Percentiles rank a stretch among this genome's conserved stretches.
Evolutionary conservation across 2,797 vertebrate genomes (phyloP).

Genomic region (Anomalospiza imberbis): DNA sequence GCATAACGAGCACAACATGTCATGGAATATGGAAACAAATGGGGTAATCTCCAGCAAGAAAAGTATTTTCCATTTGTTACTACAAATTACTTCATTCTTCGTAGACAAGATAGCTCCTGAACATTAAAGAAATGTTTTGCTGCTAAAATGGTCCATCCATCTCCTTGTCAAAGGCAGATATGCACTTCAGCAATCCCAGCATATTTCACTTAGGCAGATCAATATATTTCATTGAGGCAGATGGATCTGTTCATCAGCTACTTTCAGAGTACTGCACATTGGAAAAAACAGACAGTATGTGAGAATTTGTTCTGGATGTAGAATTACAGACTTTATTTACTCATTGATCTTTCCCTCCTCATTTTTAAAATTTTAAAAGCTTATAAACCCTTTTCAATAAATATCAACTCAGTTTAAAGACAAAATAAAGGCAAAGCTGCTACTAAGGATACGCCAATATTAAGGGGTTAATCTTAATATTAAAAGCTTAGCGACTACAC

Average conservation of each 20-base stretch:
- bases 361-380: neutral
- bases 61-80: slow-evolving; percentile 13
- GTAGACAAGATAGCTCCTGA: slow-evolving; percentile 16
- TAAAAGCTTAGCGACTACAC: neutral
- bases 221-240: neutral
- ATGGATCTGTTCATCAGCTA: neutral
- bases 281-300: neutral
- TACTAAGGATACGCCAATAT: accelerated
- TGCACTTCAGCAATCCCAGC: neutral
- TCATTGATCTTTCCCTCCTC: neutral
- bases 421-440: neutral
- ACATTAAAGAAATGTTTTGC: neutral
- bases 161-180: neutral
- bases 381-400: neutral
- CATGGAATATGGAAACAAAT: slow-evolving; percentile 31
- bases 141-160: neutral
- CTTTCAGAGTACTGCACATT: accelerated
- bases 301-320: neutral
- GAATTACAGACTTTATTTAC: neutral
- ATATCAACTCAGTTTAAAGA: neutral
- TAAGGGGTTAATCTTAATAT: neutral
- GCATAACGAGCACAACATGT: neutral
- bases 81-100: slow-evolving; percentile 3
- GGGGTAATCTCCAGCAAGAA: neutral
- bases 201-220: neutral